A percentile compares a stretch with the other conserved stretches of the same genome.
phyloP scores from a whole-genome alignment of 2,888 invertebrate genomes.

The Hirtodrosophila alboralis region DNA sequence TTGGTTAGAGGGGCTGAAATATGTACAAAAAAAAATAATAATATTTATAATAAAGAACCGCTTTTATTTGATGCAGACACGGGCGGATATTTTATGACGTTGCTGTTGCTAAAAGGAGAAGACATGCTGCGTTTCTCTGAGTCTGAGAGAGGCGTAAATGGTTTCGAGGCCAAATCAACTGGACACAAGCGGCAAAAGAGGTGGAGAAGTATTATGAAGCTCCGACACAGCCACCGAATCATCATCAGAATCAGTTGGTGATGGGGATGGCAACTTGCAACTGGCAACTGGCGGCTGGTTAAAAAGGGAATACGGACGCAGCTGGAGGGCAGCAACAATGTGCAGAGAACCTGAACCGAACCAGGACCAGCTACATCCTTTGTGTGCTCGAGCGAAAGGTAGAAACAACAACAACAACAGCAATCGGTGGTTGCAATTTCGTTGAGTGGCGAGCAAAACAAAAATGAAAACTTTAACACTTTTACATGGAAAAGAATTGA shows the following conservation, averaged over 20 bases:
- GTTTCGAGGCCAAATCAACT: constrained; percentile 62
- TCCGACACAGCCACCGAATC: constrained; percentile 41
- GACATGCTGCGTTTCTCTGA: constrained; percentile 64
- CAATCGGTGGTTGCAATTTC: constrained; percentile 69
- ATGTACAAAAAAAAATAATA: constrained; percentile 27
- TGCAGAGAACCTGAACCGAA: constrained; percentile 27
- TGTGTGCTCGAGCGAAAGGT: constrained; percentile 68
- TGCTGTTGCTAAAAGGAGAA: constrained; percentile 54
- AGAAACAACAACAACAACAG: constrained; percentile 37
- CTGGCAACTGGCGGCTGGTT: constrained; percentile 54
- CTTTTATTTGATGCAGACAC: constrained; percentile 73
- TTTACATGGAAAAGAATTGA: constrained; percentile 46
- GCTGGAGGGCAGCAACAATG: constrained; percentile 65
- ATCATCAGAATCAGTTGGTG: constrained; percentile 47
- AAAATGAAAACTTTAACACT: constrained; percentile 52
- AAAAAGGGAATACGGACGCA: constrained; percentile 58
- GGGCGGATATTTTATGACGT: constrained; percentile 81
- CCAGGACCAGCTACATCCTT: constrained; percentile 57
- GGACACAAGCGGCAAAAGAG: constrained; percentile 38
- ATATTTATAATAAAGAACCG: constrained; percentile 66
- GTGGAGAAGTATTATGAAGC: constrained; percentile 8
- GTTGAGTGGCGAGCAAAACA: constrained; percentile 48
- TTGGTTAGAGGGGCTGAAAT: constrained; percentile 4
- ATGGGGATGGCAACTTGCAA: constrained; percentile 19
- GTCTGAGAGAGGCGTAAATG: constrained; percentile 67